These are phyloP conservation scores for Mayetiola destructor DNA, from an alignment of 2,888 invertebrate species.

Conservation along the genomic window DNA sequence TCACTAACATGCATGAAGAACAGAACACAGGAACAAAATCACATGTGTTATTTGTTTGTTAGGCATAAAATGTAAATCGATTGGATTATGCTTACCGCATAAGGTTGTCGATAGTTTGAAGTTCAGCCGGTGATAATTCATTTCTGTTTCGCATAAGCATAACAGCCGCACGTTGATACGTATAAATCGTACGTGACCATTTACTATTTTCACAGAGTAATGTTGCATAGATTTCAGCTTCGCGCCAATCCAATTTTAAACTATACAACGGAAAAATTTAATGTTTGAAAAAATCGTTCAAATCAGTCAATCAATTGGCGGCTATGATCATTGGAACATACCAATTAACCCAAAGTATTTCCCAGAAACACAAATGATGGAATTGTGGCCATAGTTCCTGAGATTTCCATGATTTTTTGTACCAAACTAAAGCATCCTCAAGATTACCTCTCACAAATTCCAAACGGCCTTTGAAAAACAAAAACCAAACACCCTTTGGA, in stretches of 20 bases:
- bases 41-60: not conserved
- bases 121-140: conserved; percentile 37
- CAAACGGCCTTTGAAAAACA: conserved; percentile 78
- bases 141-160: conserved; percentile 53
- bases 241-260: conserved; percentile 58
- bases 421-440: conserved; percentile 54
- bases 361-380: conserved; percentile 89
- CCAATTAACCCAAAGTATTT: conserved; percentile 81
- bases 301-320: not conserved
- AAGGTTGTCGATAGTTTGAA: conserved; percentile 44
- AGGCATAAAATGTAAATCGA: not conserved
- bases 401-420: conserved; percentile 65
- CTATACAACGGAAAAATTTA: no score
- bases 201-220: conserved; percentile 60
- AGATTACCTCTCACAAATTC: conserved; percentile 69
- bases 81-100: conserved; percentile 42
- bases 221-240: conserved; percentile 57
- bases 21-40: not conserved
- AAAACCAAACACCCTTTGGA: conserved; percentile 77
- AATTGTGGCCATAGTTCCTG: conserved; percentile 81
- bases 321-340: conserved; percentile 29
- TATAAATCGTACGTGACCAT: conserved; percentile 87
- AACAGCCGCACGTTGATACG: conserved; percentile 76
- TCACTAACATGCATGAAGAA: conserved; percentile 24
- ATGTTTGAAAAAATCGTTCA: no score